Base-by-base conservation (phyloP, 2,113 vertebrate genomes). In the Atlantisia rogersi region DNA sequence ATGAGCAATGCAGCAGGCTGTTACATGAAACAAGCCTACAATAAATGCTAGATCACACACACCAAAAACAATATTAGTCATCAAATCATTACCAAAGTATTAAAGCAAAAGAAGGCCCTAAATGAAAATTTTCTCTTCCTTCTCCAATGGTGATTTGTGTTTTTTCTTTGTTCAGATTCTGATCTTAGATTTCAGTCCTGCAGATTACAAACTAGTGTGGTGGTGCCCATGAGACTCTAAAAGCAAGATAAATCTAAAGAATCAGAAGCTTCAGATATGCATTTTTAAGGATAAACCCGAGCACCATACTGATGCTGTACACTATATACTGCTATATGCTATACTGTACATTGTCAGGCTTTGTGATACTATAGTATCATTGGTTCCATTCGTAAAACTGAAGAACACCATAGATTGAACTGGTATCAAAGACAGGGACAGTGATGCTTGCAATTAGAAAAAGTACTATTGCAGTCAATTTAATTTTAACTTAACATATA, bases 391-490 rank as follows among this genome's bases (percentile, higher is more conserved):
- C 52, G 63, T 35, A 84, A 95, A 92, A 79, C 1, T 91, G 85
- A 94, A 90, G 35, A 96, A 95, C 88, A 59, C 20, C 32, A 83
- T 91, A 19, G 58, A 81, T 74, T 96, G 73, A 82, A 8, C 35
- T 84, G 35, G 7, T 46, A 74, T 39, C 26, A 53, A 58, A 94
- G 71, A 64, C 8, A 60, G 26, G 15, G 19, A 70, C 28, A 32
- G 35, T 82, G 69, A 58, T 75, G 60, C 82, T 88, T 80, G 74
- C 86, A 88, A 88, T 82, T 83, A 83, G 82, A 75, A 89, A 84
- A 87, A 84, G 16, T n/a, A 91, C 67, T 63, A 76, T 13, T 69
- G 20, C 25, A 87, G 26, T 42, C 86, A 65, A 84, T 32, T 88
- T 92, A 89, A 75, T 95, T 79, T 80, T 60, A 94, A 86, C 40